Evolutionary conservation across 1,140 invertebrate genomes (phyloP), one percentile per base, ranked within the genome.

Genomic region (Trichonephila clavipes): DNA sequence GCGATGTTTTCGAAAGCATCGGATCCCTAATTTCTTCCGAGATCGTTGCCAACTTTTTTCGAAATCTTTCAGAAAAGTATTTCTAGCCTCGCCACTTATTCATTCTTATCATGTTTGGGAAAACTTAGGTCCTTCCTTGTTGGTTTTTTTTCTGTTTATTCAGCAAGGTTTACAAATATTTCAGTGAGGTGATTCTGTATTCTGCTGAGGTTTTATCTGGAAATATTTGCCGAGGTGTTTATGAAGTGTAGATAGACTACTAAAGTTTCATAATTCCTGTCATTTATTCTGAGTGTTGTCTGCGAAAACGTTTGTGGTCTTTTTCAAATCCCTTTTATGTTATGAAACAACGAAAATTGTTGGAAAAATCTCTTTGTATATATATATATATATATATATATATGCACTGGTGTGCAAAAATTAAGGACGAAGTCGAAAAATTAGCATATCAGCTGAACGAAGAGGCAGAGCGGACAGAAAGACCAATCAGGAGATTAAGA

Each of bases 141-240:
- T 87, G 62, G 14, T 44, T 10, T 34, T 66, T 64, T 62, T 40
- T 18, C 18, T 10, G 61, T 19, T 58, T 44, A 88, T 88, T 88
- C 86, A 64, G 86, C 59, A 64, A 62, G 66, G 86, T 64, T 88
- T 88, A 88, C 62, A 88, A 88, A 88, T 88, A 88, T 88, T 88
- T 88, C 61, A 88, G 86, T 40, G 34, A 12, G 2, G 1, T 64
- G 28, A 28, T 88, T 88, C 19, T 66, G 86, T 88, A 88, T 88
- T 88, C 62, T 21, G 86, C 59, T 18, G 51, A 14, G 62, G 86
- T 88, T 88, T 88, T 64, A 44, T 64, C 34, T 19, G 24, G 8
- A 88, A 88, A n/a, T 88, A 88, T 88, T 88, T 59, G 40, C 83
- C 83, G 10, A 5, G 51, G 51, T 10, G 51, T 51, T 51, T 51